These are phyloP conservation scores for Phyllotreta striolata DNA, from an alignment of 2,888 invertebrate species.

Conservation along the genomic window DNA sequence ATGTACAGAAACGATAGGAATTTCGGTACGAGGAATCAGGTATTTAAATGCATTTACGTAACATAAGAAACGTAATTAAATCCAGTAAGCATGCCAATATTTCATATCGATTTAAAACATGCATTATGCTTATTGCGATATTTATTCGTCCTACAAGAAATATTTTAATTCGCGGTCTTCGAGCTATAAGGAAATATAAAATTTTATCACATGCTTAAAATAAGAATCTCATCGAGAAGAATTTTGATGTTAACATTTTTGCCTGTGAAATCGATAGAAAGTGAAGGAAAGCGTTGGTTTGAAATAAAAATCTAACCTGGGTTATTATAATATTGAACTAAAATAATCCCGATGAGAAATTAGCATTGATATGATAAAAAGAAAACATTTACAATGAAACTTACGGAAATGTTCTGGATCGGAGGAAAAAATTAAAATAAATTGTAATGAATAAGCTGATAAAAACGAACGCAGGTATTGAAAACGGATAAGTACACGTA, in stretches of 20 bases:
- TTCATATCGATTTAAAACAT: background rate
- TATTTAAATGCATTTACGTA: conserved; percentile 25
- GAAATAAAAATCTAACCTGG: background rate
- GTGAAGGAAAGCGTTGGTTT: too few relatives aligned
- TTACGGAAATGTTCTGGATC: conserved; percentile 28
- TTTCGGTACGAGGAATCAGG: conserved; percentile 21
- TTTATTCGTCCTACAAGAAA: background rate
- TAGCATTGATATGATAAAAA: conserved; percentile 6
- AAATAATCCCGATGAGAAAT: conserved; percentile 8
- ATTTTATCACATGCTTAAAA: too few relatives aligned
- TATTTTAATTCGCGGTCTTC: too few relatives aligned
- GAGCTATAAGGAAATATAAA: too few relatives aligned
- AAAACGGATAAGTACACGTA: conserved; percentile 32
- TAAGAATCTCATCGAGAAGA: too few relatives aligned
- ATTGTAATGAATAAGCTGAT: conserved; percentile 34
- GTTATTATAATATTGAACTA: conserved; percentile 1
- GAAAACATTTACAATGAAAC: conserved; percentile 16
- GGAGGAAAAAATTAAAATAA: conserved; percentile 32
- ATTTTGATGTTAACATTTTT: too few relatives aligned
- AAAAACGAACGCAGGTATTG: conserved; percentile 34
- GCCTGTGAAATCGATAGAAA: too few relatives aligned
- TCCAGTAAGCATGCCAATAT: conserved; percentile 8
- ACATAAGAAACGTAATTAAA: conserved; percentile 15
- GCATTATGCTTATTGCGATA: background rate
- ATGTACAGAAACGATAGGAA: conserved; percentile 30